These are phyloP conservation scores for Diplazon laetatorius DNA, from an alignment of 2,888 invertebrate genomes.

Conservation along the genomic window DNA sequence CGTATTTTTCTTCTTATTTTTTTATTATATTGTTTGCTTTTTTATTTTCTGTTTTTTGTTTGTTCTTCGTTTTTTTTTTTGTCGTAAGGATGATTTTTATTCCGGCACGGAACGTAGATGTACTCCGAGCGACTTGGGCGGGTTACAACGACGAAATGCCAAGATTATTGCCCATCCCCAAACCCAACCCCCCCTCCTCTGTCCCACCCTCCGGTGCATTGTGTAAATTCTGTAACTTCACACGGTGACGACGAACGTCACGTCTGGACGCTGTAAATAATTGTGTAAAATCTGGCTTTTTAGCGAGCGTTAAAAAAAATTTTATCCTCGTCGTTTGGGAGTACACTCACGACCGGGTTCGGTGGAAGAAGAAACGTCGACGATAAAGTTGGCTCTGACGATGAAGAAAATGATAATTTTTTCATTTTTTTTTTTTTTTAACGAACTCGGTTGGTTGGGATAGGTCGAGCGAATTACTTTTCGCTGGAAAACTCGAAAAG, in stretches of 20 bases:
- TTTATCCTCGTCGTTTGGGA: conserved; percentile 59
- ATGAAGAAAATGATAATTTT: not conserved
- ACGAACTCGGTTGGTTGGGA: conserved; percentile 12
- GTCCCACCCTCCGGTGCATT: conserved; percentile 55
- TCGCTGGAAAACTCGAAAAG: conserved; percentile 35
- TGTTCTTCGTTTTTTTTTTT: conserved; percentile 24
- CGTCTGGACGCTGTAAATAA: conserved; percentile 74
- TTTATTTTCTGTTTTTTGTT: not conserved
- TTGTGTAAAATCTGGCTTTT: conserved; percentile 77
- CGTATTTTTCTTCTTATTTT: too few relatives aligned
- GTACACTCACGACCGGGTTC: conserved; percentile 27
- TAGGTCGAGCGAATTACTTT: conserved; percentile 16
- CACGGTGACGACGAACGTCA: conserved; percentile 46
- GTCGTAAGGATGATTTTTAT: not conserved
- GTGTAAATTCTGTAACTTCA: conserved; percentile 74
- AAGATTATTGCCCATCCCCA: conserved; percentile 32
- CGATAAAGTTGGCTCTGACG: too few relatives aligned
- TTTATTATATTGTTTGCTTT: too few relatives aligned
- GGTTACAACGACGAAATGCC: conserved; percentile 51
- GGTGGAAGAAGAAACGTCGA: not conserved
- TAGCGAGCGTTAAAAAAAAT: conserved; percentile 58
- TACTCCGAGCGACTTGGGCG: conserved; percentile 30
- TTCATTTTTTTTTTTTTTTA: not conserved
- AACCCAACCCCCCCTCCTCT: not conserved
- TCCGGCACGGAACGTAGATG: not conserved